Conservation (phyloP, 2,888 invertebrate species). For the Slavum lentiscoides region DNA sequence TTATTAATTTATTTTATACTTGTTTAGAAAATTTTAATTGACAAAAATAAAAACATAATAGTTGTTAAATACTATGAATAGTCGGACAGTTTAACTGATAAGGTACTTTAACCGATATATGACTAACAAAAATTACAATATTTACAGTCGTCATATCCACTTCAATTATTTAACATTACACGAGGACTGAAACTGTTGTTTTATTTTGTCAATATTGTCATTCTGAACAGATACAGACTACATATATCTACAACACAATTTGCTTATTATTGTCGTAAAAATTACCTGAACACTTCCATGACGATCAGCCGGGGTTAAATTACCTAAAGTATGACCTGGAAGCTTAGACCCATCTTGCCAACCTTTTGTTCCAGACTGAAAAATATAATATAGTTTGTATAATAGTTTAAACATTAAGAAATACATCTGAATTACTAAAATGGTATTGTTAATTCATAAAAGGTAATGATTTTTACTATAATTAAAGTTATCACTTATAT, state of each 20-base stretch:
- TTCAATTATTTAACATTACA: too few relatives aligned
- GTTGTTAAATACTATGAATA: too few relatives aligned
- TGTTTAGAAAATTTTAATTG: too few relatives aligned
- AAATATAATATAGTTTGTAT: neutral
- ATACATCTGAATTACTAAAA: neutral
- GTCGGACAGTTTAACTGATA: too few relatives aligned
- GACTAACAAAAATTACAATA: too few relatives aligned
- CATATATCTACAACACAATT: neutral
- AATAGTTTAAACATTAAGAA: neutral
- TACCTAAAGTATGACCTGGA: constrained; percentile 72
- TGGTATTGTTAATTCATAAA: neutral
- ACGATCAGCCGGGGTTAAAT: constrained; percentile 90
- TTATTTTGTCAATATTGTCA: too few relatives aligned
- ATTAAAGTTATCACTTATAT: neutral
- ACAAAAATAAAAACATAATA: too few relatives aligned
- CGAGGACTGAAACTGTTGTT: too few relatives aligned
- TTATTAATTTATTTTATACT: too few relatives aligned
- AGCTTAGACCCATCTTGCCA: constrained; percentile 83
- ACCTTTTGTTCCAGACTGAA: constrained; percentile 60
- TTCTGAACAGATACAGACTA: too few relatives aligned
- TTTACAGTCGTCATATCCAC: too few relatives aligned
- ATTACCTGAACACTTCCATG: constrained; percentile 95
- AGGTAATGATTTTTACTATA: neutral
- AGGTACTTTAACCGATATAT: too few relatives aligned
- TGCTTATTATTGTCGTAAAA: neutral